Evolutionary conservation across 2,797 vertebrate species (phyloP).

Genomic region (Melanotaenia boesemani): DNA sequence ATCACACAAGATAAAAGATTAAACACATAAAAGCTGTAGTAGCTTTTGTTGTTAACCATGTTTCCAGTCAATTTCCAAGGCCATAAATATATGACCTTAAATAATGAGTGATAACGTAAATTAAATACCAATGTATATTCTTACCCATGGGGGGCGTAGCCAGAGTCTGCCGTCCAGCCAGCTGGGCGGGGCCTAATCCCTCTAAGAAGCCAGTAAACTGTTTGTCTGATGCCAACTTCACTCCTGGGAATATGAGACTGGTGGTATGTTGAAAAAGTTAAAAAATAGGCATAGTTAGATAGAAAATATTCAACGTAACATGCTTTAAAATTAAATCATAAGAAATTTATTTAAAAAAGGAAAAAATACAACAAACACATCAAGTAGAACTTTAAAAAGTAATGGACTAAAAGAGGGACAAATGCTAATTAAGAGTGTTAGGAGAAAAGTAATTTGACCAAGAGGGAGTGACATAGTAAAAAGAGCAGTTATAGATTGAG

Average conservation of each 20-base stretch:
- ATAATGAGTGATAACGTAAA: too few species aligned
- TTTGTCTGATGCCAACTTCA: slow-evolving; percentile 93
- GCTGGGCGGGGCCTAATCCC: slow-evolving; percentile 94
- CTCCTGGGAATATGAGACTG: slow-evolving; percentile 96
- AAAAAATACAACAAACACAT: not conserved
- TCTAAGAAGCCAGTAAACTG: slow-evolving; percentile 97
- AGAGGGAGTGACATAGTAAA: too few species aligned
- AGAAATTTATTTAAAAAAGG: not conserved
- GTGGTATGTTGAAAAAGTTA: slow-evolving; percentile 15
- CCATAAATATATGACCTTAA: too few species aligned
- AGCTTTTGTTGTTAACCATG: not conserved
- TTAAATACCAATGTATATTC: slow-evolving; percentile 1
- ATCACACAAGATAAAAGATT: not conserved
- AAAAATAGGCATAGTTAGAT: not conserved
- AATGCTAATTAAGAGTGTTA: too few species aligned
- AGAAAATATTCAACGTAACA: not conserved
- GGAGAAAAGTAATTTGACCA: too few species aligned
- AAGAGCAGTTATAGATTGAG: too few species aligned
- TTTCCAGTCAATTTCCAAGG: too few species aligned
- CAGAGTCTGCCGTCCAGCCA: slow-evolving; percentile 95
- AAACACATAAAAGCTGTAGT: not conserved
- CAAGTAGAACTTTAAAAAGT: too few species aligned
- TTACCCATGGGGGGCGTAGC: slow-evolving; percentile 97
- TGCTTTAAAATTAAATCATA: not conserved
- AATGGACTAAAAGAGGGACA: too few species aligned